phyloP scores from a whole-genome alignment of 2,888 invertebrate species.

The Anoncus sp. region DNA sequence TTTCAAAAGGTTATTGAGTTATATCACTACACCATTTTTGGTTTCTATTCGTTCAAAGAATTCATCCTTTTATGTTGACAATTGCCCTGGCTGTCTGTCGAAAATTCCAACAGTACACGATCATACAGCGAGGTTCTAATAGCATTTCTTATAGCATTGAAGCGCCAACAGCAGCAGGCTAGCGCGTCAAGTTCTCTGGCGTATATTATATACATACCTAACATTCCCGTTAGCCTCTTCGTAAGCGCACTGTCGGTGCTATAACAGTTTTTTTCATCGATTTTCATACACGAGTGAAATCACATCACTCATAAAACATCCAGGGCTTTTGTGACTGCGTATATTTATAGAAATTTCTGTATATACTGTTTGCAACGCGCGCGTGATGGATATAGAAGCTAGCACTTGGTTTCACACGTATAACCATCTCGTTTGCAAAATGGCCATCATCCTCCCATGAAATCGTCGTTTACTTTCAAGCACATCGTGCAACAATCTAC shows the following conservation, averaged over 20 bases:
- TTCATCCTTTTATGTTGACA: conserved; percentile 19
- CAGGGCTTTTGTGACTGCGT: background rate
- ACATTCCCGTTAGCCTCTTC: conserved; percentile 52
- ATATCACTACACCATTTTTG: background rate
- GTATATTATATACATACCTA: conserved; percentile 30
- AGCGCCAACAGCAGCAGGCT: conserved; percentile 25
- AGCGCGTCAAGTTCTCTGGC: conserved; percentile 25
- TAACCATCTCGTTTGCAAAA: conserved; percentile 64
- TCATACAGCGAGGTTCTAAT: conserved; percentile 21
- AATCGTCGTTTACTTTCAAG: conserved; percentile 53
- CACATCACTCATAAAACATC: conserved; percentile 13
- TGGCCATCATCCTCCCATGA: conserved; percentile 64
- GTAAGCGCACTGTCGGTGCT: conserved; percentile 34
- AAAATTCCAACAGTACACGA: background rate
- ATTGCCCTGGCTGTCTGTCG: background rate
- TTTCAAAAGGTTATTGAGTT: background rate
- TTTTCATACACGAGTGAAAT: conserved; percentile 35
- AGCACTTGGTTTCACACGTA: conserved; percentile 38
- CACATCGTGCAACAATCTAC: conserved; percentile 51
- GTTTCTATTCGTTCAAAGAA: conserved; percentile 2
- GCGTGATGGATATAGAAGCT: conserved; percentile 22
- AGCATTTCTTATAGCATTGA: conserved; percentile 17
- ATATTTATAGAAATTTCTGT: conserved; percentile 16
- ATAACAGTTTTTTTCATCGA: conserved; percentile 31
- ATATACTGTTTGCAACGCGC: conserved; percentile 24